Conservation (phyloP, 2,888 invertebrate genomes). For the Eledone cirrhosa region DNA sequence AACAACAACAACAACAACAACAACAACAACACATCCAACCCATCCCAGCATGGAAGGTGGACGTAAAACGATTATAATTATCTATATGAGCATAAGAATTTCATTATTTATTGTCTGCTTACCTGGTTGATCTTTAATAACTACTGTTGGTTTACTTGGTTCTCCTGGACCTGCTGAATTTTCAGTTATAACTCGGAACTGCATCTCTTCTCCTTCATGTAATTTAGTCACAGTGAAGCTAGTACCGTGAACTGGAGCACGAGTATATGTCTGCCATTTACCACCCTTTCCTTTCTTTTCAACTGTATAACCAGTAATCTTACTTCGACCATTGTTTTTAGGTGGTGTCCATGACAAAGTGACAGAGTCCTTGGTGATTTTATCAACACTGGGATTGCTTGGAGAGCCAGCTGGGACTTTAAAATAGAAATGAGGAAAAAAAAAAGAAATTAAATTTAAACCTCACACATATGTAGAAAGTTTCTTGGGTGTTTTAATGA, state of each 20-base stretch:
- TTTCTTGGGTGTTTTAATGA: too few relatives aligned
- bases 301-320: slow-evolving; percentile 65
- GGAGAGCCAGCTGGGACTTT: slow-evolving; percentile 68
- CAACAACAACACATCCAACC: too few relatives aligned
- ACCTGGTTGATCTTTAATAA: slow-evolving; percentile 67
- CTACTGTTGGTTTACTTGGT: slow-evolving; percentile 68
- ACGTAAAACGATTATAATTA: too few relatives aligned
- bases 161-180: slow-evolving; percentile 91
- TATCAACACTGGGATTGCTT: slow-evolving; percentile 60
- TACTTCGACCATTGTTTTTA: slow-evolving; percentile 65
- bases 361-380: slow-evolving; percentile 78
- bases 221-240: slow-evolving; percentile 84
- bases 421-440: slow-evolving; percentile 25
- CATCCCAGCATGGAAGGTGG: too few relatives aligned
- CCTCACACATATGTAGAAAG: too few relatives aligned
- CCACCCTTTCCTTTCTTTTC: slow-evolving; percentile 73
- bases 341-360: slow-evolving; percentile 72
- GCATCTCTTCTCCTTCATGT: slow-evolving; percentile 90
- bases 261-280: slow-evolving; percentile 67
- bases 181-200: slow-evolving; percentile 93
- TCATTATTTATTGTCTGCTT: too few relatives aligned
- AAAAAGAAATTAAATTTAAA: too few relatives aligned
- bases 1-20: too few relatives aligned
- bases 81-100: too few relatives aligned
- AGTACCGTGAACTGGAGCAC: slow-evolving; percentile 80